phyloP scores from a whole-genome alignment of 2,888 invertebrate species.

The Odontocolon sp. region DNA sequence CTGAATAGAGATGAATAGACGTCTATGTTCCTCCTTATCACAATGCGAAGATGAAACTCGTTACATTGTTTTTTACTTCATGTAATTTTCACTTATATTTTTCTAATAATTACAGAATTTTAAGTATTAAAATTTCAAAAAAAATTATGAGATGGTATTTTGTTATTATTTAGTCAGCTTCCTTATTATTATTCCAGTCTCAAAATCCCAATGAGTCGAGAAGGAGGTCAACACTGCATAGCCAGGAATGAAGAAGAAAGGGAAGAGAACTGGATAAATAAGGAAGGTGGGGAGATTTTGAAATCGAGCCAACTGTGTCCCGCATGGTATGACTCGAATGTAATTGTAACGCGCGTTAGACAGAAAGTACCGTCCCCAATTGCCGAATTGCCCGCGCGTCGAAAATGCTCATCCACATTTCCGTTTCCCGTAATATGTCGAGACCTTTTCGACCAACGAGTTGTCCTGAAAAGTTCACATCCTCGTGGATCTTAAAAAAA shows the following conservation, averaged over 20 bases:
- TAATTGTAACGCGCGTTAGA: constrained; percentile 39
- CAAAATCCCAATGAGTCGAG: constrained; percentile 38
- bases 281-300: constrained; percentile 62
- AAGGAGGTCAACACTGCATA: constrained; percentile 7
- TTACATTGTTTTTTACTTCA: too few relatives aligned
- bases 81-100: too few relatives aligned
- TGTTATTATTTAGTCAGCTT: background rate
- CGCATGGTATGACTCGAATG: constrained; percentile 34
- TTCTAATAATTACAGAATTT: too few relatives aligned
- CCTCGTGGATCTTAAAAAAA: constrained; percentile 35
- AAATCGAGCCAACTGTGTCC: constrained; percentile 66
- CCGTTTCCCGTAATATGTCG: constrained; percentile 15
- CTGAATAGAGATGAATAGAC: too few relatives aligned
- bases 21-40: too few relatives aligned
- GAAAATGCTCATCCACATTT: constrained; percentile 29
- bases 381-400: constrained; percentile 34
- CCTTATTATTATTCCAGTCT: constrained; percentile 33
- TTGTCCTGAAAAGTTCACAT: constrained; percentile 23
- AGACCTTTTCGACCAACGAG: constrained; percentile 30
- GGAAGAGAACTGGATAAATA: constrained; percentile 15
- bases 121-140: too few relatives aligned
- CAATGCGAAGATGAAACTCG: too few relatives aligned
- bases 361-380: constrained; percentile 34
- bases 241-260: background rate
- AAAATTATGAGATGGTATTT: too few relatives aligned